Conservation (phyloP, 2,888 invertebrate species). For the Tenthredo livida region DNA sequence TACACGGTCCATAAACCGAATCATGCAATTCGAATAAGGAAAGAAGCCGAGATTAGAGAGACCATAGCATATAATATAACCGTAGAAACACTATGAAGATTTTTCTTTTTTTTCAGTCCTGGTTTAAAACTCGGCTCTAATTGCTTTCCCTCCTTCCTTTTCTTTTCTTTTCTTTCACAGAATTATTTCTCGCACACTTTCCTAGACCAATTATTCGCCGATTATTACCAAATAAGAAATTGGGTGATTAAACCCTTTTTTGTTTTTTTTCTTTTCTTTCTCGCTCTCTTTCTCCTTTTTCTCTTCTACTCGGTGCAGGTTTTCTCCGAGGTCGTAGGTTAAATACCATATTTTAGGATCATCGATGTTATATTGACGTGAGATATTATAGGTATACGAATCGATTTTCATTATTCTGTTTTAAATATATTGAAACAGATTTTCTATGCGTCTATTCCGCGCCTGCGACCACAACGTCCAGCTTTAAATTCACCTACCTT, state of each 20-base stretch:
- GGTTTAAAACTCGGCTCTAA: no score
- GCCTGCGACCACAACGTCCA: no score
- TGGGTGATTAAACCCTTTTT: no score
- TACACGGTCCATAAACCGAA: neutral
- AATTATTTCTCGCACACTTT: no score
- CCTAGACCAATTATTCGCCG: no score
- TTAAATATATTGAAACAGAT: neutral
- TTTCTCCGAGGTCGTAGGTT: constrained; percentile 64
- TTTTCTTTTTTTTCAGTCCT: no score
- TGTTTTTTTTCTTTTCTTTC: no score
- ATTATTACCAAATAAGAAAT: no score
- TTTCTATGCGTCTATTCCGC: neutral
- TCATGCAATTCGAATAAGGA: neutral
- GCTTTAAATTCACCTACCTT: neutral
- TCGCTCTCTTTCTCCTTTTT: neutral
- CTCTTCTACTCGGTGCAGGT: no score
- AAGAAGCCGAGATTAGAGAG: neutral
- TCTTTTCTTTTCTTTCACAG: no score
- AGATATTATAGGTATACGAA: constrained; percentile 64
- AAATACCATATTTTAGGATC: constrained; percentile 68
- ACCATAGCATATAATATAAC: no score
- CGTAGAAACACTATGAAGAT: neutral
- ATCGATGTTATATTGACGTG: constrained; percentile 74
- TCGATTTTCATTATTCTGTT: constrained; percentile 57
- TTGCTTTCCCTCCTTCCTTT: no score